Evolutionary conservation across 2,888 invertebrate genomes (phyloP).

Genomic region (Osmoderma eremita): DNA sequence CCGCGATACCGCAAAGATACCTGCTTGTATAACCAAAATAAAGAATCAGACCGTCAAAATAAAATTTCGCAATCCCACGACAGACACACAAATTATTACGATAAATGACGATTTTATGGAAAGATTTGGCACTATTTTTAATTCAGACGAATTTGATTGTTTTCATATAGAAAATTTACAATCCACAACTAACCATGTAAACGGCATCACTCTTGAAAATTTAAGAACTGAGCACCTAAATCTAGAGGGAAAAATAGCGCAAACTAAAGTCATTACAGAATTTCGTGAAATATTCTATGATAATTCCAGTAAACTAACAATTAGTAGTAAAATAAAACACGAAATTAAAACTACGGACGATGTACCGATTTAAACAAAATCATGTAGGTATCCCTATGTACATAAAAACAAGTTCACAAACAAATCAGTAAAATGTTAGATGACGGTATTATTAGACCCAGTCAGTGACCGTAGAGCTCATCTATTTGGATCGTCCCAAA

Average conservation of each 20-base stretch:
- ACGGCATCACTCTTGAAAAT: slow-evolving; percentile 41
- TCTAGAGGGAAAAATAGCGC: slow-evolving; percentile 25
- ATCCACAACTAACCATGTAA: not conserved
- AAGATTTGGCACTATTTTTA: slow-evolving; percentile 5
- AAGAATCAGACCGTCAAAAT: slow-evolving; percentile 12
- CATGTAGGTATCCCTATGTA: slow-evolving; percentile 50
- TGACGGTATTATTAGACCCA: slow-evolving; percentile 44
- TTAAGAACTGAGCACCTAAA: slow-evolving; percentile 29
- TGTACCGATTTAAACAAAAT: slow-evolving; percentile 46
- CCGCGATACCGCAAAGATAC: not conserved
- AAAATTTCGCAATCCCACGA: slow-evolving; percentile 11
- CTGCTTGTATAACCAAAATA: slow-evolving; percentile 21
- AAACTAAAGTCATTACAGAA: slow-evolving; percentile 29
- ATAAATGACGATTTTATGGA: slow-evolving; percentile 1
- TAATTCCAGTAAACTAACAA: slow-evolving; percentile 15
- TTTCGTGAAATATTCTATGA: slow-evolving; percentile 28
- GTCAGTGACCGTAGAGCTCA: slow-evolving; percentile 42
- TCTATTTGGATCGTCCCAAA: slow-evolving; percentile 50
- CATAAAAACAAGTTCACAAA: slow-evolving; percentile 48
- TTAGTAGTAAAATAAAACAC: slow-evolving; percentile 35
- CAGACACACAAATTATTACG: slow-evolving; percentile 11
- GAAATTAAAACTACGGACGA: slow-evolving; percentile 30
- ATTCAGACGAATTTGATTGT: slow-evolving; percentile 21
- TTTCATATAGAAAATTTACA: slow-evolving; percentile 8
- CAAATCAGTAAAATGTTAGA: slow-evolving; percentile 47